A percentile compares a stretch with the other conserved stretches of the same genome.
Conservation (phyloP, 2,888 invertebrate species). For the Scaptomyza tumidula region DNA sequence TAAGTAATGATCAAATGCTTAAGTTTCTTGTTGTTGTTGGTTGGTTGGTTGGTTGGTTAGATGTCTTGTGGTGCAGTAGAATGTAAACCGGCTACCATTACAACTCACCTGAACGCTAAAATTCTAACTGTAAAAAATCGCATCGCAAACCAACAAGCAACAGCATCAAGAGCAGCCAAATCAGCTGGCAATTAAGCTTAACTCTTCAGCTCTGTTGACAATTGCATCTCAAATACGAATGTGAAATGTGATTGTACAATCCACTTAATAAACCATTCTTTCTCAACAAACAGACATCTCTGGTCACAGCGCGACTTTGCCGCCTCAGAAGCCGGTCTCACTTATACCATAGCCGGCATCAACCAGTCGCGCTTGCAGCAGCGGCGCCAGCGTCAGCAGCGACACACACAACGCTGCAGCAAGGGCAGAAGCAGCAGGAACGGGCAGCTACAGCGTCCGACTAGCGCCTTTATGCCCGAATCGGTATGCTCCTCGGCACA, state of each 20-base stretch:
- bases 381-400: slow-evolving; percentile 67
- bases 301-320: slow-evolving; percentile 83
- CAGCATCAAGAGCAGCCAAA: slow-evolving; percentile 24
- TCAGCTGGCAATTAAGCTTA: slow-evolving; percentile 45
- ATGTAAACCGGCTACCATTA: slow-evolving; percentile 48
- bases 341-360: slow-evolving; percentile 83
- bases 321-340: slow-evolving; percentile 83
- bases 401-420: slow-evolving; percentile 70
- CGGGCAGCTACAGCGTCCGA: slow-evolving; percentile 49
- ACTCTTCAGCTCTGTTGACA: slow-evolving; percentile 35
- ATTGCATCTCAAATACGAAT: slow-evolving; percentile 46
- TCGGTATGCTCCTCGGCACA: slow-evolving; percentile 82
- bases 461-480: slow-evolving; percentile 73
- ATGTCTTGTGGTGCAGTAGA: slow-evolving; percentile 20
- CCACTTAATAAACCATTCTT: background rate
- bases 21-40: slow-evolving; percentile 42
- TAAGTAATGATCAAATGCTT: slow-evolving; percentile 47
- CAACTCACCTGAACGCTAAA: slow-evolving; percentile 56
- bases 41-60: slow-evolving; percentile 31
- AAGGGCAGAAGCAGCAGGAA: slow-evolving; percentile 59
- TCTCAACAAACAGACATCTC: slow-evolving; percentile 53
- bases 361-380: slow-evolving; percentile 69
- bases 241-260: slow-evolving; percentile 30
- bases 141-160: slow-evolving; percentile 27
- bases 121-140: slow-evolving; percentile 73